Conservation (phyloP, 2,888 invertebrate species). For the Ametastegia equiseti region DNA sequence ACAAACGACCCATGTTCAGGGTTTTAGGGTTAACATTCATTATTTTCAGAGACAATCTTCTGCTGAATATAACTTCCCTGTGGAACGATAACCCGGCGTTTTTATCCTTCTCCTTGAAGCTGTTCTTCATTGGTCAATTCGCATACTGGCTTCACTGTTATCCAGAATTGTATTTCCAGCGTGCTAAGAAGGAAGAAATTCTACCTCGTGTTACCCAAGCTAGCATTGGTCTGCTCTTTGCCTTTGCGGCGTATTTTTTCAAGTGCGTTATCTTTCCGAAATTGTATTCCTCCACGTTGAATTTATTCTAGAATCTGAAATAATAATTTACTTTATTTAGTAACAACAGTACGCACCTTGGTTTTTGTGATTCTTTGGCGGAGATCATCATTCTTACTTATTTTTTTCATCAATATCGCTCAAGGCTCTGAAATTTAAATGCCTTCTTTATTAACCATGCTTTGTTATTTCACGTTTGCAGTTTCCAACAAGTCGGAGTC, state of each 20-base stretch:
- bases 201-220: constrained; percentile 86
- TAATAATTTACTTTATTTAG: not conserved
- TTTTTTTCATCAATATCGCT: not conserved
- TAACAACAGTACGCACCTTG: too few species aligned
- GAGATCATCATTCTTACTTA: not conserved
- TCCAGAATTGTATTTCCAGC: constrained; percentile 98
- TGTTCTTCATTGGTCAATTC: constrained; percentile 96
- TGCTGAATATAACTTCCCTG: constrained; percentile 80
- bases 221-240: constrained; percentile 87
- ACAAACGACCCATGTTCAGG: too few species aligned
- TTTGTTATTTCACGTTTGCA: constrained; percentile 74
- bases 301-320: not conserved
- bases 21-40: too few species aligned
- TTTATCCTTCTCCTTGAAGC: constrained; percentile 92
- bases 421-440: not conserved
- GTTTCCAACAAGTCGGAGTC: constrained; percentile 94
- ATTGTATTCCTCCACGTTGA: not conserved
- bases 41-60: constrained; percentile 77
- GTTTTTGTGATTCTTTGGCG: too few species aligned
- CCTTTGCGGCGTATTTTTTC: constrained; percentile 91
- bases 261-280: constrained; percentile 80
- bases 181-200: constrained; percentile 94
- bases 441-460: not conserved
- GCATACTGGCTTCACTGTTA: constrained; percentile 97
- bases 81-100: constrained; percentile 92